Evolutionary conservation across 1,140 invertebrate genomes (phyloP).

Genomic region (Caerostris darwini): DNA sequence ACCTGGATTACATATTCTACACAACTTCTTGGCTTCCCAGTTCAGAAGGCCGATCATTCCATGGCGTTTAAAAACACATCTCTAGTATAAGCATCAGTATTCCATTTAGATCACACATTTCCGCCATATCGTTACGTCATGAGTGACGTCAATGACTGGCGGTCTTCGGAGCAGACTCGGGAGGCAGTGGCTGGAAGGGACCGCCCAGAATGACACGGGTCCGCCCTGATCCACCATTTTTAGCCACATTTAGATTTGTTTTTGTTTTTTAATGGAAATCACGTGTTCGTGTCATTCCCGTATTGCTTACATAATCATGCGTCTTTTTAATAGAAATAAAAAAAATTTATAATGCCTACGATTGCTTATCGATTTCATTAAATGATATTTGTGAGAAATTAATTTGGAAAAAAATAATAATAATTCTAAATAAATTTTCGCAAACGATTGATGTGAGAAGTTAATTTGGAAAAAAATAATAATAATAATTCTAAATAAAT

Average conservation of each 20-base stretch:
- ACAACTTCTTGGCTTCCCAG: conserved; percentile 36
- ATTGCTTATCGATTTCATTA: no score
- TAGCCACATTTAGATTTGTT: not conserved
- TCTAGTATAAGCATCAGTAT: conserved; percentile 71
- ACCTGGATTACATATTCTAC: conserved; percentile 77
- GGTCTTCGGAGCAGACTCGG: conserved; percentile 75
- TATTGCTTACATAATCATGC: no score
- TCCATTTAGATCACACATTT: conserved; percentile 76
- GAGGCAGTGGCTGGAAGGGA: conserved; percentile 29
- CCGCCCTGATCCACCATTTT: not conserved
- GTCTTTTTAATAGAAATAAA: no score
- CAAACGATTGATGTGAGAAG: no score
- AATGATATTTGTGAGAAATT: no score
- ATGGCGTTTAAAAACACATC: conserved; percentile 70
- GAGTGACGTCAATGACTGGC: conserved; percentile 77
- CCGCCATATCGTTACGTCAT: conserved; percentile 77
- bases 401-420: no score
- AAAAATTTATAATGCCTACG: no score
- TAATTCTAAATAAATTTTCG: no score
- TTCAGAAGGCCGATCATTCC: conserved; percentile 67
- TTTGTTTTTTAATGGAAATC: no score
- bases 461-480: no score
- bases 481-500: no score
- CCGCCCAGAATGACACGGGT: not conserved
- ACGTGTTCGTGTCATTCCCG: no score